Percentiles rank a stretch among this genome's conserved stretches.
Conservation (phyloP, 2,797 vertebrate species). For the Hafferia zeledoni region DNA sequence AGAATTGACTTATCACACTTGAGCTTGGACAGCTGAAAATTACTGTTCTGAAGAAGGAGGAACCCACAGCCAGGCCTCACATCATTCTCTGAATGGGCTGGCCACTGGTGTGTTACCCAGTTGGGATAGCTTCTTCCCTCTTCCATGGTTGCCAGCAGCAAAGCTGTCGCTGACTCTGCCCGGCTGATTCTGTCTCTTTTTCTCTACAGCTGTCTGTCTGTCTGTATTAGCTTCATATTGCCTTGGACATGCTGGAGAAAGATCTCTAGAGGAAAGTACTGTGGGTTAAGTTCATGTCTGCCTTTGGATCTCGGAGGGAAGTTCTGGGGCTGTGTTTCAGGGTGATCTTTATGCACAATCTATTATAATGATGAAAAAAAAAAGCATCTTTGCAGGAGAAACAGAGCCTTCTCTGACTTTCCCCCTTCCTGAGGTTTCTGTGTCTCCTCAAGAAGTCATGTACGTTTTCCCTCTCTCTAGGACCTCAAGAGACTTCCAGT, state of each 20-base stretch:
- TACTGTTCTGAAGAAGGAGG: not conserved
- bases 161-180: not conserved
- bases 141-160: not conserved
- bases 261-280: not conserved
- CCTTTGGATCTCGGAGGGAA: not conserved
- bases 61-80: not conserved
- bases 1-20: not conserved
- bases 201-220: not conserved
- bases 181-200: not conserved
- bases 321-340: not conserved
- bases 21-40: not conserved
- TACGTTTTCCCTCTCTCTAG: not conserved
- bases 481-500: not conserved
- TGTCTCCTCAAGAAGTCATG: fast-evolving
- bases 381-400: not conserved
- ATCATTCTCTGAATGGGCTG: fast-evolving
- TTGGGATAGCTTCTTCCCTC: fast-evolving
- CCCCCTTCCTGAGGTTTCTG: not conserved
- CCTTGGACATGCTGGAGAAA: not conserved
- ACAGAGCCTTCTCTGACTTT: not conserved
- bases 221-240: not conserved
- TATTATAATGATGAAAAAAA: not conserved
- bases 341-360: not conserved
- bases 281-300: not conserved
- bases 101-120: fast-evolving